Evolutionary conservation across 2,797 vertebrate species (phyloP).

Genomic region (Macropus fuliginosus): DNA sequence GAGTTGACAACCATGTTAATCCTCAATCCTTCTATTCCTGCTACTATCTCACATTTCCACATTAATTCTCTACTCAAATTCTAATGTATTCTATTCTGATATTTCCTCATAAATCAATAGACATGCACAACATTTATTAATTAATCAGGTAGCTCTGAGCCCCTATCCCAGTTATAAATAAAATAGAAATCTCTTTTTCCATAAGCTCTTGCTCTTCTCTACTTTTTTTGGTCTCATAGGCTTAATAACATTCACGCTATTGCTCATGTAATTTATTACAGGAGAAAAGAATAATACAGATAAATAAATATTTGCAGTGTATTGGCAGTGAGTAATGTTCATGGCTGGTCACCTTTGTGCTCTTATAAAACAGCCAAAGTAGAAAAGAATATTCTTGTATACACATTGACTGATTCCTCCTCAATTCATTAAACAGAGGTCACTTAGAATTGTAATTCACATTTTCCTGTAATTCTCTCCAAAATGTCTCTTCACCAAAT

Average conservation of each 20-base stretch:
- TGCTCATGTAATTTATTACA: not conserved
- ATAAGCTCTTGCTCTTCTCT: not conserved
- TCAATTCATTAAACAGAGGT: not conserved
- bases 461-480: not conserved
- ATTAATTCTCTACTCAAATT: not conserved
- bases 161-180: not conserved
- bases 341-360: not conserved
- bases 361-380: not conserved
- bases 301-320: not conserved
- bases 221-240: not conserved
- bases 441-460: not conserved
- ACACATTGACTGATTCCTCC: not conserved
- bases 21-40: not conserved
- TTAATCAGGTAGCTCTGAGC: not conserved
- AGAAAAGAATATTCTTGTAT: not conserved
- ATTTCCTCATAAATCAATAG: not conserved
- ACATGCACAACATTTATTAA: not conserved
- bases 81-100: not conserved
- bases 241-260: not conserved
- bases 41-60: not conserved
- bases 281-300: not conserved
- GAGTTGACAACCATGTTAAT: not conserved
- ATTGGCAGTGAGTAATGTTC: not conserved
- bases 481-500: not conserved
- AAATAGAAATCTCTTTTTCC: not conserved